Base-by-base conservation (phyloP, 2,888 invertebrate genomes). In the Reticulitermes lucifugus region DNA sequence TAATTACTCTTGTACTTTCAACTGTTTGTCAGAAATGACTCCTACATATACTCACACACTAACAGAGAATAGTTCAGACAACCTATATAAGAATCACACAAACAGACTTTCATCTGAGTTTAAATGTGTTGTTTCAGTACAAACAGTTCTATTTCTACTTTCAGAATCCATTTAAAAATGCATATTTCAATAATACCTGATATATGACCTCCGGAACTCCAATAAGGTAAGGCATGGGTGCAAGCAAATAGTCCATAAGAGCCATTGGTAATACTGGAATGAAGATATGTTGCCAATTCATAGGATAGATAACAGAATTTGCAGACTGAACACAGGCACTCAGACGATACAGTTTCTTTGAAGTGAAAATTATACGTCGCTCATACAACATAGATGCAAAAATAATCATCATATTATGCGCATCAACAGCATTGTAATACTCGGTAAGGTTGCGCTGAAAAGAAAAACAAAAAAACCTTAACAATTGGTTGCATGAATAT, bases 261-360 rank as follows among this genome's bases (percentile, higher is more conserved):
- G 96, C 95, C 90, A 95, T 94, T 41, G 99, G 98, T 89, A 99
- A 92, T 88, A 99, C 96, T 83, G 99, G 99, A 91, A 99, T 98
- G 91, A 97, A 99, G 89, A 99, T 97, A 89, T 99, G 98, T 91
- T 99, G 99, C 99, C 99, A 99, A 88, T 96, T 96, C 98, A 99
- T 98, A 0, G 99, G 99, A 91, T 98, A 99, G 73, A 99, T 94
- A 79, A 99, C 95, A 87, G 97, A 95, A 90, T 98, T 98, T 29
- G 98, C 97, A 22, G 98, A 98, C 91, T 98, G 98, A 46, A 97
- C 96, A 89, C 97, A 97, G 0, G 99, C 97, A 82, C 98, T 98
- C 81, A 99, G 92, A 86, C 98, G 93, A 87, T 97, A 97, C 87
- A 99, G 92, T 89, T 96, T 96, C 87, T 95, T 95, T 0, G 99